Evolutionary conservation across 2,888 invertebrate species (phyloP), one percentile per base, ranked within the genome.

Genomic region (Eumerus sabulonum): DNA sequence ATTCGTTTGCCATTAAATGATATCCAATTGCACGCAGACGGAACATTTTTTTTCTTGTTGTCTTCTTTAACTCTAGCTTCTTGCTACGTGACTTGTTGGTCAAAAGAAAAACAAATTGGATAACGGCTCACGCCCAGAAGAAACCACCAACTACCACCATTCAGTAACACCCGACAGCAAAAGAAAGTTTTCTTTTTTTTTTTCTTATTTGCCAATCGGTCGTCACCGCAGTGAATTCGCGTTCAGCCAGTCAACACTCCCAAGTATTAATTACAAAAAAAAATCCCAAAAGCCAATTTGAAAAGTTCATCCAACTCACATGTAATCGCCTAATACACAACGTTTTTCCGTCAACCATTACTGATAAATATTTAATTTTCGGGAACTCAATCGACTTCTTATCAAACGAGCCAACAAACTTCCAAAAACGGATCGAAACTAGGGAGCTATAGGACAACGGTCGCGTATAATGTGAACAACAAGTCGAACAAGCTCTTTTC

Each of bases 281-380:
- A 27, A 27, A 7, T 27, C 27, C 38, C 27, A 27, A 2, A 27
- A 2, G 27, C 27, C 27, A n/a, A n/a, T n/a, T 7, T 27, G 27
- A 11, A 42, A 57, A 70, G 74, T 76, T 70, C 74, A 45, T 70
- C 57, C 45, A 56, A 76, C 63, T 44, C 42, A 27, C 7, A 27
- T 47, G 36, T 16, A 67, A 73, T 67, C 60, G 18, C 19, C 36
- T 27, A 7, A 27, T 4, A 27, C 7, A 27, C 7, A 27, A 27
- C 7, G 27, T 27, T 50, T 16, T 19, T 18, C 9, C n/a, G 14
- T 27, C 27, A 12, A 12, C 27, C 7, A 7, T 27, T 27, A 2
- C 38, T 60, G 48, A 48, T 40, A 60, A 48, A 38, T 18, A 38
- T 48, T 59, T 18, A 13, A 47, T 45, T 68, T 51, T 45, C 45